Base-by-base conservation (phyloP, 1,140 invertebrate genomes). In the Muscidifurax raptorellus region DNA sequence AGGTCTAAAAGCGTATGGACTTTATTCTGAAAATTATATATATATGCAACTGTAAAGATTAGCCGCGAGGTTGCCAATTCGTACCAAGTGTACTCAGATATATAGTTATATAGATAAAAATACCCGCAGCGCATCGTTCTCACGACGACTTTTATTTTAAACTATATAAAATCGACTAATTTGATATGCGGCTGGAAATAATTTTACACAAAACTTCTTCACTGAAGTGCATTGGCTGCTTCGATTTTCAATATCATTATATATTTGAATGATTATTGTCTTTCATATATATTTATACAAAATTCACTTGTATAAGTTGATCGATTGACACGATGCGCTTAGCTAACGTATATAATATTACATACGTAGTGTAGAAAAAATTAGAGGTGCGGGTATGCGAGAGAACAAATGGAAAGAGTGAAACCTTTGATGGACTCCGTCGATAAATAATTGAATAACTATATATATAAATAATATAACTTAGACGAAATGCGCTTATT, bases 11-110 rank as follows among this genome's bases (percentile, higher is more conserved):
- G 25, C 22, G 40, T 76, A 12, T 36, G 28, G 71, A 74, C 32
- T 74, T 76, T 25, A n/a, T 12, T 40, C 36, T 6, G 40, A 77
- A 77, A 77, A 28, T 28, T 27, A 77, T 59, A 27, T 59, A 59
- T 52, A 52, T 28, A n/a, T 76, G 47, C 47, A 64, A 78, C 36
- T 27, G 28, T 64, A 78, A 78, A 32, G 28, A 22, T 64, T 64
- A 78, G 27, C 28, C 30, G 64, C 77, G 59, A 79, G 28, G 36
- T 79, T 79, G 77, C 52, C 77, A 79, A 79, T 32, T 79, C 59
- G 77, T 77, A 77, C 75, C 47, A 64, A 77, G n/a, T 12, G 47
- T 77, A 77, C 75, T 79, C 77, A 67, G 36, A 47, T 27, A 47
- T 76, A 77, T n/a, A n/a, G n/a, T n/a, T n/a, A n/a, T 15, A 67